phyloP scores from a whole-genome alignment of 2,888 invertebrate species.

The Lasioglossum marginatum region DNA sequence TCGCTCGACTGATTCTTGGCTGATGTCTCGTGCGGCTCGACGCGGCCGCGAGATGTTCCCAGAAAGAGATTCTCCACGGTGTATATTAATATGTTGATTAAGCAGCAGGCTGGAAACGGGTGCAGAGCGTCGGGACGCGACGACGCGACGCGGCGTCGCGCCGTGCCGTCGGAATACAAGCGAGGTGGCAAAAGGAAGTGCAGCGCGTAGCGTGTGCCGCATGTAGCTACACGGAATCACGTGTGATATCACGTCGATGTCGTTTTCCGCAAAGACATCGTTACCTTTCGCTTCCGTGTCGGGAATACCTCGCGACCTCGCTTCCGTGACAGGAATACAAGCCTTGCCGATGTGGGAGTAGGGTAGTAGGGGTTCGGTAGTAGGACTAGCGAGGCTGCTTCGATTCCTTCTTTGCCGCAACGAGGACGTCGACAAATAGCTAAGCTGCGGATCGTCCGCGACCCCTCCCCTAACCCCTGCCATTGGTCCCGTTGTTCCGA shows the following conservation, averaged over 20 bases:
- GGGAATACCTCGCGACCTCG: conserved; percentile 60
- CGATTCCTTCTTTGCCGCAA: conserved; percentile 51
- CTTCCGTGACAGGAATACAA: conserved; percentile 64
- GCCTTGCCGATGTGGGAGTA: background rate
- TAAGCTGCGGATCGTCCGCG: conserved; percentile 34
- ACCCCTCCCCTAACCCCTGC: background rate
- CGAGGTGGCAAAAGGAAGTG: conserved; percentile 27
- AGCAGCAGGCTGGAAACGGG: background rate
- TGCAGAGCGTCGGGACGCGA: background rate
- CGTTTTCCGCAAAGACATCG: conserved; percentile 61
- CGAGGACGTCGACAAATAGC: conserved; percentile 55
- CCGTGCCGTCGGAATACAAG: conserved; percentile 3
- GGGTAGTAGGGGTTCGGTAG: background rate
- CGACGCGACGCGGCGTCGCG: background rate
- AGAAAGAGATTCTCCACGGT: background rate
- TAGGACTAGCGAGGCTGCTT: conserved; percentile 25
- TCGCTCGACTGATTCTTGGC: background rate
- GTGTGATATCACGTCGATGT: conserved; percentile 62
- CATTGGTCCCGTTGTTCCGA: background rate
- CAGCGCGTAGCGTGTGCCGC: conserved; percentile 34
- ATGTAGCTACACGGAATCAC: conserved; percentile 57
- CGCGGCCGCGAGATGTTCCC: background rate
- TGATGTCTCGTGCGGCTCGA: background rate
- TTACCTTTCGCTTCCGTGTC: conserved; percentile 66
- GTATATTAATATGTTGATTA: conserved; percentile 30